Base-by-base conservation (phyloP, 1,140 invertebrate species). In the Drosophila varians region DNA sequence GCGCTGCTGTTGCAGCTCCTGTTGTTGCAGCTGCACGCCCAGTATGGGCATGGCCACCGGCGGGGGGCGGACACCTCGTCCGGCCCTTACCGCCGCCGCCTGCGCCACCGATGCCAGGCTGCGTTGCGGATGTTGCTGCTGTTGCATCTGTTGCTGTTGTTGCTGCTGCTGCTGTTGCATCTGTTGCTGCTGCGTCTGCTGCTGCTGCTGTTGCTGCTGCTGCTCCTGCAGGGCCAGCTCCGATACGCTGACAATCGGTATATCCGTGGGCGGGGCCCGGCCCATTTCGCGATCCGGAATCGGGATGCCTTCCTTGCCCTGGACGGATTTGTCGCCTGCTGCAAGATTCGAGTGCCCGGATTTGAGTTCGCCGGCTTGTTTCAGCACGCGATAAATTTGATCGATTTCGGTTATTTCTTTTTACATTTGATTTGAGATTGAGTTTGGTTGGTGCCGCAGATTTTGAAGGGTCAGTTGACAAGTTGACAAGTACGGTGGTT, bases 381-480 rank as follows among this genome's bases (percentile, higher is more conserved):
- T 97, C 93, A 98, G 94, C 90, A 97, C 96, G 93, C 97, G 96
- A 93, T 98, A 98, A 90, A 96, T 96, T 92, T 95, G 94, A 93
- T 98, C 96, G 93, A 97, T 95, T 93, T 96, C 95, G 92, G 89
- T 90, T 62, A 90, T 82, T 89, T 91, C 90, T 91, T 71, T 61
- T n/a, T 8, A 12, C 42, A 47, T 58, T 60, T 48, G 16, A 45
- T 56, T 56, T 51, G 34, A 36, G 9, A 31, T 28, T 60, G 36
- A 23, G 14, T 49, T 51, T 64, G 52, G 45, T 56, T 58, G 51
- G 82, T 84, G 80, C 82, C 80, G 65, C 60, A 68, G 52, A 31
- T 31, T 31, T 38, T 38, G 6, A 8, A 5, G 36, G 36, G 52
- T 38, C 25, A 54, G 46, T 82, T 54, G 79, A 83, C 74, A 71